Percentiles rank a stretch among this genome's conserved stretches.
phyloP scores from a whole-genome alignment of 2,113 vertebrate genomes.

The Antechinus flavipes region DNA sequence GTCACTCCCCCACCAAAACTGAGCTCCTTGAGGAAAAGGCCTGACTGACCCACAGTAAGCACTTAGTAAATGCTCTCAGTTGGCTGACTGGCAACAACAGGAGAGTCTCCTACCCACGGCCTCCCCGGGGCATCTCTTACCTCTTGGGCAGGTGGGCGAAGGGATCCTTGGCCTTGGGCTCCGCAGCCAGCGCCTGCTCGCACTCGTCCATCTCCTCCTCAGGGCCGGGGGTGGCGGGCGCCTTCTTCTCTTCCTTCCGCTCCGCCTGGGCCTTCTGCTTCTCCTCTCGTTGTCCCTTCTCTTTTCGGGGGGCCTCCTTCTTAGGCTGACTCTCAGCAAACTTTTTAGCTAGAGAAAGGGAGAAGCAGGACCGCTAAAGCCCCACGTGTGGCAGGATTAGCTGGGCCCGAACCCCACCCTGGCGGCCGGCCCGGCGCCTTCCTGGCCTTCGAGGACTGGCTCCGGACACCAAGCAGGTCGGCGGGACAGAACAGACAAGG shows the following conservation, averaged over 20 bases:
- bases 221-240: conserved; percentile 60
- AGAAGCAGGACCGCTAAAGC: background rate
- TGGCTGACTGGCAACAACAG: too few relatives aligned
- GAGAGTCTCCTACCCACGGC: background rate
- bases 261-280: conserved; percentile 88
- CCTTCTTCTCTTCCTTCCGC: conserved; percentile 91
- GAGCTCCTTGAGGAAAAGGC: too few relatives aligned
- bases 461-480: too few relatives aligned
- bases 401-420: too few relatives aligned
- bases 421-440: too few relatives aligned
- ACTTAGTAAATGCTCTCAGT: background rate
- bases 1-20: background rate
- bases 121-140: conserved; percentile 69
- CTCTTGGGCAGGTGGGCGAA: conserved; percentile 93
- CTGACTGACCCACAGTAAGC: background rate
- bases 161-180: conserved; percentile 95
- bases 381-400: background rate
- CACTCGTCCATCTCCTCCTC: conserved; percentile 93
- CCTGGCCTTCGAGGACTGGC: background rate
- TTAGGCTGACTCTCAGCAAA: conserved; percentile 94
- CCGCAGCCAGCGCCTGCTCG: conserved; percentile 90
- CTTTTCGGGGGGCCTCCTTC: conserved; percentile 91
- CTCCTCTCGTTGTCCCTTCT: conserved; percentile 88
- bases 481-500: background rate
- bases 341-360: conserved; percentile 88